These are phyloP conservation scores for Conistra vaccinii DNA, from an alignment of 2,888 invertebrate species.

Conservation along the genomic window DNA sequence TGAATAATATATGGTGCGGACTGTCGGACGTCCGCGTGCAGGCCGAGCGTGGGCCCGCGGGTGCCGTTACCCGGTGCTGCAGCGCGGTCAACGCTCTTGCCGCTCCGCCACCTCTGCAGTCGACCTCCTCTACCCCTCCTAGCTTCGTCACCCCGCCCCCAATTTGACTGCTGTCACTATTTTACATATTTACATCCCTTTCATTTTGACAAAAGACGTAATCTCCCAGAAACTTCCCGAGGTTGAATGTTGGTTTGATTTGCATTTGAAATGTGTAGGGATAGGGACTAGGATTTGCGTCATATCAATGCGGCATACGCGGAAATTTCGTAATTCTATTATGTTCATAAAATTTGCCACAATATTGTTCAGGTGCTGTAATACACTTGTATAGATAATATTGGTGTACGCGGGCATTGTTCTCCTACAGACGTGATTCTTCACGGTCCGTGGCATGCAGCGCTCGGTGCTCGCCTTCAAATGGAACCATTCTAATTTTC, in stretches of 20 bases:
- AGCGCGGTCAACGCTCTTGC: constrained; percentile 85
- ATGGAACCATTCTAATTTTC: constrained; percentile 59
- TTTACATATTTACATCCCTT: constrained; percentile 1
- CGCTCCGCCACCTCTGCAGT: constrained; percentile 82
- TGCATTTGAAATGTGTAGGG: neutral
- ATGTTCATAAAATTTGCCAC: neutral
- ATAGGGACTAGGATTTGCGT: constrained; percentile 11
- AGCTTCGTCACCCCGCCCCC: constrained; percentile 43
- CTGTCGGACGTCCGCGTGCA: constrained; percentile 68
- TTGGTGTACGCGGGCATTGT: constrained; percentile 65
- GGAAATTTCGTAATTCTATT: neutral
- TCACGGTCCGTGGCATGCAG: constrained; percentile 72
- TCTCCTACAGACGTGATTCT: constrained; percentile 74
- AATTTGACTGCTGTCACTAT: constrained; percentile 21
- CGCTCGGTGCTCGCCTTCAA: constrained; percentile 61
- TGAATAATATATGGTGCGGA: constrained; percentile 53
- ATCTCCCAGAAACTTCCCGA: neutral
- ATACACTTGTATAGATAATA: constrained; percentile 39
- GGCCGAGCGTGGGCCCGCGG: constrained; percentile 75
- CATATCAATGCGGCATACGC: constrained; percentile 27
- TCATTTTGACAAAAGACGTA: neutral
- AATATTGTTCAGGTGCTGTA: constrained; percentile 33
- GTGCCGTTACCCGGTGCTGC: constrained; percentile 80
- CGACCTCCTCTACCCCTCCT: constrained; percentile 63
- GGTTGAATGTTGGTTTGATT: neutral